Percentiles rank a stretch among this genome's conserved stretches.
phyloP scores from a whole-genome alignment of 2,113 vertebrate species.

The Phaethon lepturus region DNA sequence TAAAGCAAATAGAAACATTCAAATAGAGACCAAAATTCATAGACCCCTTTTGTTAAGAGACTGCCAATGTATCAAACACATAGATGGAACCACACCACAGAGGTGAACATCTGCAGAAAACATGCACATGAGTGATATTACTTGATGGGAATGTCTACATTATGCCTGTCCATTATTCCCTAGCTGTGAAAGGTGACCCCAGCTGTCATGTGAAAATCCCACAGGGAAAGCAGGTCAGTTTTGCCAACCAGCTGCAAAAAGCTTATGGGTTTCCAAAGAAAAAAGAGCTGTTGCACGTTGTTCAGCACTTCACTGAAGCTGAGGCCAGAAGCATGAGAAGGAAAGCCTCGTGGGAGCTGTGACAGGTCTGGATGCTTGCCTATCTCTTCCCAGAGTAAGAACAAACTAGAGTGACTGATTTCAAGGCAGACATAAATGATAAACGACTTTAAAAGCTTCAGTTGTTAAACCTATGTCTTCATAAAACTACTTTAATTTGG shows the following conservation, averaged over 20 bases:
- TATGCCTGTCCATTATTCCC: neutral
- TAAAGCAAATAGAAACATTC: neutral
- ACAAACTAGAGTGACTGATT: neutral
- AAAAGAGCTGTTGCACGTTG: rapidly evolving
- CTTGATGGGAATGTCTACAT: neutral
- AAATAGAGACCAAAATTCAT: neutral
- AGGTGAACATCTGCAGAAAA: neutral
- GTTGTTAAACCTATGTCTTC: neutral
- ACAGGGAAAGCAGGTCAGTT: neutral
- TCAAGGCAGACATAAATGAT: neutral
- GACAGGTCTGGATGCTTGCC: neutral
- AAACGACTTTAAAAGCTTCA: neutral
- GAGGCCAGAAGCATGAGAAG: neutral
- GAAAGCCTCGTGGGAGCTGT: neutral
- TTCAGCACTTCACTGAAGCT: neutral
- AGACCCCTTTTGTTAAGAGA: neutral
- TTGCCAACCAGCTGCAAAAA: neutral
- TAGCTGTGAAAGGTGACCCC: neutral
- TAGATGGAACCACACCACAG: neutral
- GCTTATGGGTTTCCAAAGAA: neutral
- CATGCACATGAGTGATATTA: neutral
- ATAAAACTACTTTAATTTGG: neutral
- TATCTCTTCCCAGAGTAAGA: neutral
- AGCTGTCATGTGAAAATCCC: neutral
- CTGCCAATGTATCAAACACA: neutral